Conservation (phyloP, 2,113 vertebrate species). For the Protobothrops mucrosquamatus region DNA sequence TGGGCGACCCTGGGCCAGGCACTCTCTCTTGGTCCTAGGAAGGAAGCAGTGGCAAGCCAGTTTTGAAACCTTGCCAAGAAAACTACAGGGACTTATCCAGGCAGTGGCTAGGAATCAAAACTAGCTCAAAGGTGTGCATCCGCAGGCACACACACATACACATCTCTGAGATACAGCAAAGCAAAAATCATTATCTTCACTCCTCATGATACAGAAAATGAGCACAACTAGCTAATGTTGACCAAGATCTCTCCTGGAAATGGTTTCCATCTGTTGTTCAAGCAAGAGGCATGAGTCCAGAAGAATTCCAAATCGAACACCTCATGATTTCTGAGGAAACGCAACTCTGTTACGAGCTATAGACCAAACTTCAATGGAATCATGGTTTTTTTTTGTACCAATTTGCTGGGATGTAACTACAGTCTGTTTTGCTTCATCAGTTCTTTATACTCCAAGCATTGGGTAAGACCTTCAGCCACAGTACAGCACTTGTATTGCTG, state of each 20-base stretch:
- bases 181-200: background rate
- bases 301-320: background rate
- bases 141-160: background rate
- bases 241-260: background rate
- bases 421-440: background rate
- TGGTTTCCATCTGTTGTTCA: background rate
- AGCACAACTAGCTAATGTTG: background rate
- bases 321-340: background rate
- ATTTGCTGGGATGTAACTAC: background rate
- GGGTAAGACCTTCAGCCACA: background rate
- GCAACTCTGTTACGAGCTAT: background rate
- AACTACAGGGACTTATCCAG: background rate
- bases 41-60: background rate
- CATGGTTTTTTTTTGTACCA: background rate
- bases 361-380: background rate
- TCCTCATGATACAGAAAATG: background rate
- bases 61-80: background rate
- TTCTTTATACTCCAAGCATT: background rate
- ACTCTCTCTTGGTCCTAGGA: background rate
- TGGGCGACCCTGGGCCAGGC: background rate
- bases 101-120: background rate
- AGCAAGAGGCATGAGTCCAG: background rate
- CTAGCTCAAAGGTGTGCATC: background rate
- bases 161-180: background rate
- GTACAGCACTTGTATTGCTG: background rate